Conservation (phyloP, 2,113 vertebrate species). For the Semnornis frantzii region DNA sequence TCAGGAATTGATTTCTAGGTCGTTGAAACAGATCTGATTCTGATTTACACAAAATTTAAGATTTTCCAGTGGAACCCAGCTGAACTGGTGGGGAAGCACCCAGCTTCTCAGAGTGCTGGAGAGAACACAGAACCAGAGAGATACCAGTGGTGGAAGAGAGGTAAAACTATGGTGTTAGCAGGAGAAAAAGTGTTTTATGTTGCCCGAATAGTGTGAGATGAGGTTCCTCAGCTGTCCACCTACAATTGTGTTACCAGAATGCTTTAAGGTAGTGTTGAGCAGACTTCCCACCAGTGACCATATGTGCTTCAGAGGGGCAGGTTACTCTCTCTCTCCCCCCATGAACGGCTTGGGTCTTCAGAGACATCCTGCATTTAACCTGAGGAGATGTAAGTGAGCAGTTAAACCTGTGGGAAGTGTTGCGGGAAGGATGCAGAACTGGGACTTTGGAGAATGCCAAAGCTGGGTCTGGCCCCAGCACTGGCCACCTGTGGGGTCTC, state of each 20-base stretch:
- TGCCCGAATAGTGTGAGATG: neutral
- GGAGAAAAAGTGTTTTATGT: neutral
- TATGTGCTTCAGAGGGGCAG: neutral
- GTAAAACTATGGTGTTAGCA: neutral
- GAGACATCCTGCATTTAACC: neutral
- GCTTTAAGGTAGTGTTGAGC: neutral
- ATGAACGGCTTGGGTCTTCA: neutral
- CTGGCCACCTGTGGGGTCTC: fast-evolving
- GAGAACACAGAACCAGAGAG: neutral
- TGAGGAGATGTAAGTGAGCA: neutral
- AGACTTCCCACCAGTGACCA: neutral
- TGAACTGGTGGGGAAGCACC: neutral
- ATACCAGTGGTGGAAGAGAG: neutral
- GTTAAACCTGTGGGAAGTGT: fast-evolving
- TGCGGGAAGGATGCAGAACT: neutral
- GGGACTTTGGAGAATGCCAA: neutral
- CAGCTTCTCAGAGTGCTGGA: neutral
- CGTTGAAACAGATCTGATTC: neutral
- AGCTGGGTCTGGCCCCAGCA: neutral
- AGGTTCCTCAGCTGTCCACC: neutral
- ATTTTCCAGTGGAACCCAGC: neutral
- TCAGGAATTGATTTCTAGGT: neutral
- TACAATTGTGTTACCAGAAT: neutral
- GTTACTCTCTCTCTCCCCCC: neutral
- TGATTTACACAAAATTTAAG: neutral